Conservation (phyloP, 2,888 invertebrate genomes). For the Mimumesa dahlbomi region DNA sequence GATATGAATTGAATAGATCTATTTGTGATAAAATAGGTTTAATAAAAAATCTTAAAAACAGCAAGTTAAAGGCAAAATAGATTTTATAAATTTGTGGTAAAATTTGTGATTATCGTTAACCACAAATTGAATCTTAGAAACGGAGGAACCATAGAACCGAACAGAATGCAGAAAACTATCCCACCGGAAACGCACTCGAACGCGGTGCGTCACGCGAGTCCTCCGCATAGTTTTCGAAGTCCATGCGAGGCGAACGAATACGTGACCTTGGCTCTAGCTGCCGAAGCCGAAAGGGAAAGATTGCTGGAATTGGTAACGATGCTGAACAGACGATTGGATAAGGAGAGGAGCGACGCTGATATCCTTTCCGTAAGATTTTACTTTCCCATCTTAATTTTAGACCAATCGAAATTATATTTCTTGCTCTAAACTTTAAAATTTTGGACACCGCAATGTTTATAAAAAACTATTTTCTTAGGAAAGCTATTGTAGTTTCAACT, state of each 20-base stretch:
- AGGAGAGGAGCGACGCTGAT: conserved; percentile 80
- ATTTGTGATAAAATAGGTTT: no score
- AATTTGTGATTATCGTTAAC: background rate
- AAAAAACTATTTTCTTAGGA: no score
- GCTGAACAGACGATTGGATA: conserved; percentile 83
- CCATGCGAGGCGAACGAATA: conserved; percentile 69
- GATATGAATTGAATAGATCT: no score
- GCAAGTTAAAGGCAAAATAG: background rate
- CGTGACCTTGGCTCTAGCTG: conserved; percentile 81
- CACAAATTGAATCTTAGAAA: conserved; percentile 25
- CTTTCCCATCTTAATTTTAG: no score
- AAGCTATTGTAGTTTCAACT: no score
- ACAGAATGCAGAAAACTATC: conserved; percentile 14
- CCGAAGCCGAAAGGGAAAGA: conserved; percentile 84
- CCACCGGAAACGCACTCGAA: conserved; percentile 18
- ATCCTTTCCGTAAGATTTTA: conserved; percentile 63
- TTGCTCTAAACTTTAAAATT: no score
- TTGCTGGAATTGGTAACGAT: conserved; percentile 83
- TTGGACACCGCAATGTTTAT: no score
- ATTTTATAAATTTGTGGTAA: background rate
- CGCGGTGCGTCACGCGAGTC: conserved; percentile 19
- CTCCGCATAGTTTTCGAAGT: conserved; percentile 41
- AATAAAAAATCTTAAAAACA: no score
- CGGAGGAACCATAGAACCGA: conserved; percentile 15
- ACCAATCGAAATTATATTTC: no score